These are phyloP conservation scores for Cistogaster globosa DNA, from an alignment of 2,888 invertebrate species.

Conservation along the genomic window DNA sequence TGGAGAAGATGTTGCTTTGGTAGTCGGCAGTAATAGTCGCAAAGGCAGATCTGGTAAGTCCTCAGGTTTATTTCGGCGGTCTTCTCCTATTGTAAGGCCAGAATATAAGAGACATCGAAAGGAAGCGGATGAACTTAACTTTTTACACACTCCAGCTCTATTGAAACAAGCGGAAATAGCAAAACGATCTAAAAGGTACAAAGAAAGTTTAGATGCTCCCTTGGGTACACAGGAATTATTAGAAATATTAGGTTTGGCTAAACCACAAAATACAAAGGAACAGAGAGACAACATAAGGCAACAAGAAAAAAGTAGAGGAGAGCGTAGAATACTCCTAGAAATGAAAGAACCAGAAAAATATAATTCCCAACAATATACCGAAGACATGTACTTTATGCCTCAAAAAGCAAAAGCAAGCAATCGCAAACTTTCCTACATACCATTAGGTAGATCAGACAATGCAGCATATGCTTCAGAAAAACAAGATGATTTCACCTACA, in stretches of 20 bases:
- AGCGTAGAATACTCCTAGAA: slow-evolving; percentile 33
- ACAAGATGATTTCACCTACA: background rate
- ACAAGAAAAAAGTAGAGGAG: slow-evolving; percentile 36
- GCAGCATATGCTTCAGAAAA: slow-evolving; percentile 68
- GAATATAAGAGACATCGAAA: background rate
- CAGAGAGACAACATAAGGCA: slow-evolving; percentile 71
- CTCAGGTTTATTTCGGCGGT: slow-evolving; percentile 77
- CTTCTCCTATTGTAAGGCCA: slow-evolving; percentile 74
- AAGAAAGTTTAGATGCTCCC: slow-evolving; percentile 74
- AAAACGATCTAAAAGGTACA: slow-evolving; percentile 74
- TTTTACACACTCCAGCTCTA: slow-evolving; percentile 77
- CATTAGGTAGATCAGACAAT: slow-evolving; percentile 70
- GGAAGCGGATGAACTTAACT: slow-evolving; percentile 31
- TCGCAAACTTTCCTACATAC: slow-evolving; percentile 65
- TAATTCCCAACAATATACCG: slow-evolving; percentile 31
- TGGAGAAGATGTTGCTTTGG: slow-evolving; percentile 89
- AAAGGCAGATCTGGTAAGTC: slow-evolving; percentile 76
- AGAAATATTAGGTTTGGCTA: slow-evolving; percentile 77
- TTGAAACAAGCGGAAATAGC: slow-evolving; percentile 77
- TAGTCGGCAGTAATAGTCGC: slow-evolving; percentile 80
- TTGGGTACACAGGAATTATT: slow-evolving; percentile 76
- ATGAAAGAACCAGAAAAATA: slow-evolving; percentile 9
- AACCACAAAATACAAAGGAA: slow-evolving; percentile 64
- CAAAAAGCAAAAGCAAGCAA: slow-evolving; percentile 57
- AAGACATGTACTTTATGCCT: slow-evolving; percentile 29